Conservation (phyloP, 2,888 invertebrate species). For the Rotaria sp. region DNA sequence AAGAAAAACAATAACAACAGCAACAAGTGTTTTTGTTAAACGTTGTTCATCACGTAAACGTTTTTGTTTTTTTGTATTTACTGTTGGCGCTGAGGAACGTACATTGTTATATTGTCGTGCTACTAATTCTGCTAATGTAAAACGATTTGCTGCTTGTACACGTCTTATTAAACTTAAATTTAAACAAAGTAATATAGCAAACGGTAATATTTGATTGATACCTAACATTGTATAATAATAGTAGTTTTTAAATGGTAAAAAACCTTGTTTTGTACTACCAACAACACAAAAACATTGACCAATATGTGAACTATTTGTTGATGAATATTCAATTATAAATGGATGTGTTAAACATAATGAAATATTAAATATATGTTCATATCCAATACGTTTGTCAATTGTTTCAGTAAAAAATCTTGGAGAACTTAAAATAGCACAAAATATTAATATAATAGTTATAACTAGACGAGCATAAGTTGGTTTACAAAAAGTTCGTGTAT, state of each 20-base stretch:
- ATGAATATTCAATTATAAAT: neutral
- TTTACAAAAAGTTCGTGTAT: conserved; percentile 48
- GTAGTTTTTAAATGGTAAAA: conserved; percentile 26
- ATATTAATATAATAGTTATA: conserved; percentile 45
- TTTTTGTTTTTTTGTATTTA: neutral
- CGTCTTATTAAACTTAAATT: conserved; percentile 33
- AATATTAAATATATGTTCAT: neutral
- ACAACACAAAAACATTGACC: conserved; percentile 25
- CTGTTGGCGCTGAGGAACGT: neutral
- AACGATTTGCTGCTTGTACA: conserved; percentile 33
- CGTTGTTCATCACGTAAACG: conserved; percentile 32
- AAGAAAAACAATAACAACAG: conserved; percentile 31
- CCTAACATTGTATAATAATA: conserved; percentile 32
- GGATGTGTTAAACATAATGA: neutral
- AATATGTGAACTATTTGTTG: neutral
- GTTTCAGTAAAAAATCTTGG: conserved; percentile 44
- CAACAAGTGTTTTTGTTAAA: conserved; percentile 35
- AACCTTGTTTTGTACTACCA: neutral
- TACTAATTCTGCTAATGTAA: neutral
- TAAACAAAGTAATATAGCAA: conserved; percentile 31
- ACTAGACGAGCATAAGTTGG: conserved; percentile 46
- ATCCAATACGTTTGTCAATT: neutral
- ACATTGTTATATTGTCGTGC: neutral
- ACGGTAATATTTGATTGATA: conserved; percentile 37
- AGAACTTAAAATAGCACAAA: conserved; percentile 46